Percentiles rank a stretch among this genome's conserved stretches.
phyloP scores from a whole-genome alignment of 1,140 invertebrate species.

The Dendrolimus kikuchii region DNA sequence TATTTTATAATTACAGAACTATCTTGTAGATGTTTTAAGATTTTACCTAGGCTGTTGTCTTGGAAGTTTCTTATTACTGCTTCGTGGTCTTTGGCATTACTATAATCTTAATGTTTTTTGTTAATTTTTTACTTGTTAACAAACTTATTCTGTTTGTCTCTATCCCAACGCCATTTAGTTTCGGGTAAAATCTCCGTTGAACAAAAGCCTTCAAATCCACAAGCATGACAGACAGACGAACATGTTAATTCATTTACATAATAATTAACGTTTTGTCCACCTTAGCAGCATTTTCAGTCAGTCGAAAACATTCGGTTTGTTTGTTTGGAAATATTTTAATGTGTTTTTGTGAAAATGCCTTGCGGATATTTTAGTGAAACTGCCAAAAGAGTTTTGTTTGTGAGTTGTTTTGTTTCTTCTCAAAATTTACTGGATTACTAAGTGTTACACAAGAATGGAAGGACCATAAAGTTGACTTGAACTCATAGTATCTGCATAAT shows the following conservation, averaged over 20 bases:
- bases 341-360: conserved; percentile 36
- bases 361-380: conserved; percentile 56
- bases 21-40: too few relatives aligned
- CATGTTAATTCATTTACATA: conserved; percentile 55
- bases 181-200: background rate
- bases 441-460: too few relatives aligned
- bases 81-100: too few relatives aligned
- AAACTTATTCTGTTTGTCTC: conserved; percentile 2
- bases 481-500: too few relatives aligned
- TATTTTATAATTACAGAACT: too few relatives aligned
- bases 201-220: conserved; percentile 40
- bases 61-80: too few relatives aligned
- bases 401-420: conserved; percentile 25
- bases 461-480: too few relatives aligned
- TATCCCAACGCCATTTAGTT: background rate
- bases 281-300: conserved; percentile 3
- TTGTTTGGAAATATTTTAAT: conserved; percentile 12
- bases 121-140: background rate
- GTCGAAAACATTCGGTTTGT: conserved; percentile 14
- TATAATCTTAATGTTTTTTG: too few relatives aligned
- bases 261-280: conserved; percentile 23
- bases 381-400: conserved; percentile 46
- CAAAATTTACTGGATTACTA: too few relatives aligned
- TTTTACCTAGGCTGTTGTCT: too few relatives aligned
- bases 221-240: conserved; percentile 45